phyloP scores from a whole-genome alignment of 30 jellyfish, hydroid and myxozoan genomes.

The Mastigias papua region DNA sequence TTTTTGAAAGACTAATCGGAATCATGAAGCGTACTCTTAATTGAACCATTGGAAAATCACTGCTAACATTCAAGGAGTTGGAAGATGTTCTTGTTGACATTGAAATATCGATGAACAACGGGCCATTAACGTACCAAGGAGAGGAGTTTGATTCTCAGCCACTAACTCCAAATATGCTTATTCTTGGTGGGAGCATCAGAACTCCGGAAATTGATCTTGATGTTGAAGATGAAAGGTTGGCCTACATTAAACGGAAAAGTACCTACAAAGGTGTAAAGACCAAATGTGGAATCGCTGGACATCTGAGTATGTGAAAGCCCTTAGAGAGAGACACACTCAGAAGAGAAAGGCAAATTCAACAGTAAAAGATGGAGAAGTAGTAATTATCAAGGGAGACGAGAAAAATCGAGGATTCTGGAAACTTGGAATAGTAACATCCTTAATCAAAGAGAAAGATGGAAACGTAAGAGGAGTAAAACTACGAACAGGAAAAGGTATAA shows the following conservation, averaged over 20 bases:
- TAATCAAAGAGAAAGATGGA: slow-evolving; percentile 45
- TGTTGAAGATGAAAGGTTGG: not conserved
- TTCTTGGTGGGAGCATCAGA: slow-evolving; percentile 21
- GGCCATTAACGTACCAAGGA: slow-evolving; percentile 71
- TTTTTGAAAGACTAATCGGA: slow-evolving; percentile 58
- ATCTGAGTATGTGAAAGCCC: slow-evolving; percentile 61
- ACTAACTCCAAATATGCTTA: slow-evolving; percentile 53
- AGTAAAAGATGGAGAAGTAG: slow-evolving; percentile 53
- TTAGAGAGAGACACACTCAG: slow-evolving; percentile 51
- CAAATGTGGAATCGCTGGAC: slow-evolving; percentile 49
- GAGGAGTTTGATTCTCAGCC: slow-evolving; percentile 58
- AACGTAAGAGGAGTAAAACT: slow-evolving; percentile 62
- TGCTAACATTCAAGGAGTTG: slow-evolving; percentile 48
- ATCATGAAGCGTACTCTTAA: slow-evolving; percentile 56
- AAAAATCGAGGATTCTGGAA: slow-evolving; percentile 45
- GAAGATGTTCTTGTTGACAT: slow-evolving; percentile 63
- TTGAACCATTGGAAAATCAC: slow-evolving; percentile 22
- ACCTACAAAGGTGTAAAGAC: slow-evolving; percentile 27
- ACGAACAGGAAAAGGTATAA: slow-evolving; percentile 60
- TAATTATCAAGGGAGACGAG: slow-evolving; percentile 61
- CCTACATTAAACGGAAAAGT: not conserved
- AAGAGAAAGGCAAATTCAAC: not conserved
- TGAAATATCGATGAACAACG: slow-evolving; percentile 64
- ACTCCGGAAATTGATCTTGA: slow-evolving; percentile 44
- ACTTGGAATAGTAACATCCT: slow-evolving; percentile 48